These are phyloP conservation scores for Chrysodeixis includens DNA, from an alignment of 2,888 invertebrate genomes.

Conservation along the genomic window DNA sequence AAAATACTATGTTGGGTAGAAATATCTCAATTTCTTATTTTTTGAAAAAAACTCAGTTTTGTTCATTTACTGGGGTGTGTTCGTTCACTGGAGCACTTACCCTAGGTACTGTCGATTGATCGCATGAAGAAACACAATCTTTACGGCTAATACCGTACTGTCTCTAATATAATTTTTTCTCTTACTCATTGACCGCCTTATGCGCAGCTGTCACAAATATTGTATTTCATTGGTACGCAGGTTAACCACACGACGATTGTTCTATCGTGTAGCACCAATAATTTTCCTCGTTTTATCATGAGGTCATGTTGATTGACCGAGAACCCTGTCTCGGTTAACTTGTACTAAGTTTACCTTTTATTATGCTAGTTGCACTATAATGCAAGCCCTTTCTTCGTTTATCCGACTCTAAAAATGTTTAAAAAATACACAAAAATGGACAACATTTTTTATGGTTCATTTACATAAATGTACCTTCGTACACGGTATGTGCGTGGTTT, in stretches of 20 bases:
- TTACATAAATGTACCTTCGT: too few species aligned
- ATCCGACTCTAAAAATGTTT: too few species aligned
- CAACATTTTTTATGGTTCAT: too few species aligned
- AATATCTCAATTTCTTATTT: too few species aligned
- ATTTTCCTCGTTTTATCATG: conserved; percentile 6
- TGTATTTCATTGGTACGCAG: background rate
- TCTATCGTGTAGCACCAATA: background rate
- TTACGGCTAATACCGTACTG: too few species aligned
- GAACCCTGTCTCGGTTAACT: background rate
- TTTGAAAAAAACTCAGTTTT: too few species aligned
- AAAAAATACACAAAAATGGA: too few species aligned
- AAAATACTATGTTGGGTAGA: too few species aligned
- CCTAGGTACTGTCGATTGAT: background rate
- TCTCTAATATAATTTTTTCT: background rate
- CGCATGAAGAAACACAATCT: background rate
- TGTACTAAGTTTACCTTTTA: background rate
- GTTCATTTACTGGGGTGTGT: too few species aligned
- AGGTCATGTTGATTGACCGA: conserved; percentile 1
- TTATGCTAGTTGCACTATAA: background rate
- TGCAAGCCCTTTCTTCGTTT: background rate
- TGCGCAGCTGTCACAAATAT: background rate
- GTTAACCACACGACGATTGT: background rate
- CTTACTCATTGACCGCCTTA: conserved; percentile 1
- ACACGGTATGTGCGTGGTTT: too few species aligned
- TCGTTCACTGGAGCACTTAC: too few species aligned